phyloP scores from a whole-genome alignment of 2,113 vertebrate species.

The Melanerpes aurifrons region DNA sequence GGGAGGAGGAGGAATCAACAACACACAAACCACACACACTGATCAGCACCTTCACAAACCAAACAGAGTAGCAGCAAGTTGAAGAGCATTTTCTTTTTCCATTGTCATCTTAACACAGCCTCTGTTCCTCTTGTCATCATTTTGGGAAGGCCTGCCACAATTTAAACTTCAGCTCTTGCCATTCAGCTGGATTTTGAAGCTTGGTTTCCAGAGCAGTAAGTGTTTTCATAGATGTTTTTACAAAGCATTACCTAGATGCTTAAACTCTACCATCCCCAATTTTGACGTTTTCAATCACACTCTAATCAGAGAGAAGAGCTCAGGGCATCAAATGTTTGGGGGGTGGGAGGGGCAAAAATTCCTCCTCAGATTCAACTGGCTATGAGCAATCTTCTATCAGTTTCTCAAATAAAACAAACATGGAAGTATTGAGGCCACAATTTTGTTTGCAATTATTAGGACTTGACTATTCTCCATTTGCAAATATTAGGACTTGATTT shows the following conservation, averaged over 20 bases:
- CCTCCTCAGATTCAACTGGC: neutral
- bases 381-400: neutral
- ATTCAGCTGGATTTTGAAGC: neutral
- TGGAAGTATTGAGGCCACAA: neutral
- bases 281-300: neutral
- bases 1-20: too few species aligned
- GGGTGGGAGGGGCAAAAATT: neutral
- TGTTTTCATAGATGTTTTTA: neutral
- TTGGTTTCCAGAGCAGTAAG: neutral
- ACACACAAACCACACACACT: neutral
- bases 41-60: neutral
- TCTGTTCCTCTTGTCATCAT: neutral
- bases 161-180: neutral
- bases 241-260: neutral
- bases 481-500: neutral
- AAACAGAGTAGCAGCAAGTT: neutral
- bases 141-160: neutral
- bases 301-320: neutral
- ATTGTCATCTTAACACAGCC: neutral
- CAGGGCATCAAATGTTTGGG: neutral
- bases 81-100: neutral
- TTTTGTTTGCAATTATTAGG: neutral
- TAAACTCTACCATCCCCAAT: neutral
- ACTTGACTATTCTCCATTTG: neutral
- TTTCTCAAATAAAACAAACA: neutral